Percentiles rank a stretch among this genome's conserved stretches.
Conservation (phyloP, 2,888 invertebrate genomes). For the Apotomis capreana region DNA sequence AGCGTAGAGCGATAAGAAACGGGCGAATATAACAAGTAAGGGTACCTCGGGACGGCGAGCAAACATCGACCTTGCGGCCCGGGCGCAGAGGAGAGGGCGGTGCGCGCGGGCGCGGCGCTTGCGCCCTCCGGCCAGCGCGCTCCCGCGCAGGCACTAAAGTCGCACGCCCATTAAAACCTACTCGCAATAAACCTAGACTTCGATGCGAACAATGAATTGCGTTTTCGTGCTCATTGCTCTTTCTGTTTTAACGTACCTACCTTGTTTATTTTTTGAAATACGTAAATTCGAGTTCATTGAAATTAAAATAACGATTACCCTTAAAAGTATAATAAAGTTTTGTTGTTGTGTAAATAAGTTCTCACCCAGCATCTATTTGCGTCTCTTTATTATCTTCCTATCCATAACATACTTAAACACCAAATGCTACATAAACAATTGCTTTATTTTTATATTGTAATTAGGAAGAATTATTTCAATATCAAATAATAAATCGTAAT, state of each 20-base stretch:
- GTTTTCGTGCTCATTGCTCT: constrained; percentile 49
- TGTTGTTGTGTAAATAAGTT: too few relatives aligned
- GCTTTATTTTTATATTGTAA: too few relatives aligned
- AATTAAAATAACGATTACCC: too few relatives aligned
- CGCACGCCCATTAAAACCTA: constrained; percentile 49
- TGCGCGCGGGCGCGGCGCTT: constrained; percentile 33
- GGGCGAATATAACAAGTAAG: constrained; percentile 22
- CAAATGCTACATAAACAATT: too few relatives aligned
- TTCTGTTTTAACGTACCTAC: constrained; percentile 36
- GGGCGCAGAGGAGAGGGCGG: constrained; percentile 33
- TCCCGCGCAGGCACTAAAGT: constrained; percentile 45
- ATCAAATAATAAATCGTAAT: too few relatives aligned
- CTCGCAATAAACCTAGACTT: constrained; percentile 53
- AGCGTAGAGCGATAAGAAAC: constrained; percentile 54
- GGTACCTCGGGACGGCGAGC: constrained; percentile 14
- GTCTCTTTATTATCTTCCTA: too few relatives aligned
- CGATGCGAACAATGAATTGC: constrained; percentile 54
- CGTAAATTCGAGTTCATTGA: too few relatives aligned
- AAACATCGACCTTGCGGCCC: constrained; percentile 31
- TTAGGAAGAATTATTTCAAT: too few relatives aligned
- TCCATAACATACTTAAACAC: too few relatives aligned
- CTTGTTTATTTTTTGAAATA: too few relatives aligned
- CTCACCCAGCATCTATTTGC: too few relatives aligned
- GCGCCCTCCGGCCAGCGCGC: constrained; percentile 33
- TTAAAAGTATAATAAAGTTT: too few relatives aligned